phyloP scores from a whole-genome alignment of 2,113 vertebrate species.

The Prinia subflava region DNA sequence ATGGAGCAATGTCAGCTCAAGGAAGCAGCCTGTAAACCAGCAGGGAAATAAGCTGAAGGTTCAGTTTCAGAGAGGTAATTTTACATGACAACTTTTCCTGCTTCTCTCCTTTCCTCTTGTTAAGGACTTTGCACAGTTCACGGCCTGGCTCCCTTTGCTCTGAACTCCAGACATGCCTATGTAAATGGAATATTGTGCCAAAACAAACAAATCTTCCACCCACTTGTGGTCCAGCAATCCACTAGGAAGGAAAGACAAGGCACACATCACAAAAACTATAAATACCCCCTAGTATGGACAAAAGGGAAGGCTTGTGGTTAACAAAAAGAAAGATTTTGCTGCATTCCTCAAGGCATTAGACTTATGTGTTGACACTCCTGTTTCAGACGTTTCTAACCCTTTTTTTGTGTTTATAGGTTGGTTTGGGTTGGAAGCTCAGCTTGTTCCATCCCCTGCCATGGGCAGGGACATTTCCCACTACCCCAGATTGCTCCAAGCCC shows the following conservation, averaged over 20 bases:
- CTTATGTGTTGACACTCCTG: background rate
- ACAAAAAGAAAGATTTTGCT: background rate
- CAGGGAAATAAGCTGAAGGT: background rate
- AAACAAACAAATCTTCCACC: slow-evolving; percentile 23
- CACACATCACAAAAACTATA: background rate
- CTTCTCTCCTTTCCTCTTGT: background rate
- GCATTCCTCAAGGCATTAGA: background rate
- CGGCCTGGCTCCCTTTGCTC: background rate
- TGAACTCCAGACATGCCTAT: background rate
- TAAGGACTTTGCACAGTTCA: background rate
- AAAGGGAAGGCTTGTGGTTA: background rate
- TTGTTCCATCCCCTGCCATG: background rate
- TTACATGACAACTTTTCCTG: background rate
- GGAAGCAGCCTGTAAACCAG: background rate
- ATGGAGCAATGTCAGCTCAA: background rate
- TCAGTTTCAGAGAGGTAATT: accelerated
- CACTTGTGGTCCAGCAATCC: background rate
- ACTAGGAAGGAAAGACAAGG: background rate
- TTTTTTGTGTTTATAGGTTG: background rate
- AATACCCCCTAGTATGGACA: background rate
- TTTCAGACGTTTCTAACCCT: background rate
- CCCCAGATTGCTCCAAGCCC: accelerated
- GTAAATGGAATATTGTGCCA: background rate
- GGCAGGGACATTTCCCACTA: background rate
- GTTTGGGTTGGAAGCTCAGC: background rate